These are phyloP conservation scores for Macropus fuliginosus DNA, from an alignment of 2,797 vertebrate species.

Conservation along the genomic window DNA sequence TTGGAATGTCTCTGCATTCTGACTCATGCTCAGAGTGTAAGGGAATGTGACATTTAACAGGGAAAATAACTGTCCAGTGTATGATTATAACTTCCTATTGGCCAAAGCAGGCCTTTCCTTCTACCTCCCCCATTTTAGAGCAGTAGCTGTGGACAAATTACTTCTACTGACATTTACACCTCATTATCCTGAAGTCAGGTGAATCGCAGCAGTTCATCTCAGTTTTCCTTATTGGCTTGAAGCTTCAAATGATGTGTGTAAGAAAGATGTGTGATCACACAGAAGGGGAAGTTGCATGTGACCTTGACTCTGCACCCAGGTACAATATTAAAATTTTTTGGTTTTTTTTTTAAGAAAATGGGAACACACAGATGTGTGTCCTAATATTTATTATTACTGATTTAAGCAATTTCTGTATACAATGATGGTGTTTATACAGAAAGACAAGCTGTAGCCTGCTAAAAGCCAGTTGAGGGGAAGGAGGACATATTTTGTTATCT, in stretches of 20 bases:
- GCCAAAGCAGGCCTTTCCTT: not conserved
- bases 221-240: not conserved
- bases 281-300: not conserved
- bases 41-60: not conserved
- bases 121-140: not conserved
- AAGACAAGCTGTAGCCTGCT: too few species aligned
- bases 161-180: not conserved
- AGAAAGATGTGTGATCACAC: not conserved
- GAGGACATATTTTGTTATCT: not conserved
- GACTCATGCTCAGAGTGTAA: not conserved
- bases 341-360: not conserved
- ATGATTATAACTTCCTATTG: not conserved
- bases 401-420: not conserved
- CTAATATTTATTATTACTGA: not conserved
- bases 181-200: slow-evolving; percentile 16
- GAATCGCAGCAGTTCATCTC: not conserved
- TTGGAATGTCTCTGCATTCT: not conserved
- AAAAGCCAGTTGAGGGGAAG: not conserved
- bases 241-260: not conserved
- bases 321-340: not conserved
- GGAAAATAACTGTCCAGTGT: too few species aligned
- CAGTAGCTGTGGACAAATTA: not conserved
- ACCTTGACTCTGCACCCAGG: not conserved
- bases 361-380: not conserved
- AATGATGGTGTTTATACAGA: not conserved